Base-by-base conservation (phyloP, 1,140 invertebrate species). In the Halyomorpha halys region DNA sequence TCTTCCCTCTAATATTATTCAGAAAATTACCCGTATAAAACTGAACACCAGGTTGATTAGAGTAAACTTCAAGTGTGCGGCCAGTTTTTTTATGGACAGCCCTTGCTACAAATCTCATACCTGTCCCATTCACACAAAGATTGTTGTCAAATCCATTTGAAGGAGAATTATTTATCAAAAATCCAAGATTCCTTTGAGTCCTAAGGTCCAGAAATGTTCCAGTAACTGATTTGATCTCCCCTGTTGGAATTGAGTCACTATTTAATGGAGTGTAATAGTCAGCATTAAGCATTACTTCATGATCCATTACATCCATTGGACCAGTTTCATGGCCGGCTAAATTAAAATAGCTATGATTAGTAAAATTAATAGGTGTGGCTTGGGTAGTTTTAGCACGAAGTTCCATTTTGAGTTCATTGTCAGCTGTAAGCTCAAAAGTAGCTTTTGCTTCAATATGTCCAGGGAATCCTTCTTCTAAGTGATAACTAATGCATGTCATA, bases 301-400 rank as follows among this genome's bases (percentile, higher is more conserved):
- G 93, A 53, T 89, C 83, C 67, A 86, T 84, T 1, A 91, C 68
- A 68, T 83, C 83, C n/a, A 81, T 72, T 56, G 75, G 70, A 4
- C 78, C 79, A 60, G 72, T 67, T 34, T 60, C 81, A 74, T 94
- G 88, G 5, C 93, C 93, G 64, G 85, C 90, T 39, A 98, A 76
- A 76, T 98, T 98, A 73, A 97, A 97, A 74, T 96, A 97, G 6
- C 88, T 82, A 73, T 98, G 94, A 75, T 95, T 96, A 0, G 92
- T 91, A 47, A 97, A 75, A 75, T 94, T 97, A 0, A 98, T 81
- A 2, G 89, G 84, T 0, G 92, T 95, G 9, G 86, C 78, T 72
- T 87, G 87, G 0, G 82, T 86, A 0, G 86, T 83, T 8, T 79
- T 82, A 0, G 90, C 87, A 64, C 79, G 78, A 74, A 90, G 91